These are phyloP conservation scores for Sycobia sp. DNA, from an alignment of 1,140 invertebrate species.

Conservation along the genomic window DNA sequence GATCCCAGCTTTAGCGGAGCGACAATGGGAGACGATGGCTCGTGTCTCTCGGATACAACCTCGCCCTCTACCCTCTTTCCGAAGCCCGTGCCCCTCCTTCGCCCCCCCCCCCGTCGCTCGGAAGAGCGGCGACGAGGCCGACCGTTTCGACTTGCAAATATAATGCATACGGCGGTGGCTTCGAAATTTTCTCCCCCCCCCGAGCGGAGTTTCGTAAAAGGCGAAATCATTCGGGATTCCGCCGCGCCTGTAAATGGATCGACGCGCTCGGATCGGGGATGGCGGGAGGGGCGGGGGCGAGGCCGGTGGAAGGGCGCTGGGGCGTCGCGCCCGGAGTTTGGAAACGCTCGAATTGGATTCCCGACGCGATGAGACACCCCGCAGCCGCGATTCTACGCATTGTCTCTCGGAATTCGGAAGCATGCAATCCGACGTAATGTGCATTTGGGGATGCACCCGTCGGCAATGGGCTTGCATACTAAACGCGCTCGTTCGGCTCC, in stretches of 20 bases:
- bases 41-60: too few relatives aligned
- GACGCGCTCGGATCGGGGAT: neutral
- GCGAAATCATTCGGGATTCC: constrained; percentile 6
- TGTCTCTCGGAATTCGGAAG: constrained; percentile 44
- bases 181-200: constrained; percentile 17
- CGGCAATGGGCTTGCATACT: constrained; percentile 48
- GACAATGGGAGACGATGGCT: too few relatives aligned
- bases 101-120: too few relatives aligned
- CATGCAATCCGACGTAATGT: constrained; percentile 44
- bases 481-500: constrained; percentile 39
- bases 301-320: neutral
- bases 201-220: too few relatives aligned
- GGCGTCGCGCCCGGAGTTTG: neutral
- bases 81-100: too few relatives aligned
- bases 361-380: neutral
- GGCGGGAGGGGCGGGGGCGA: neutral
- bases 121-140: neutral
- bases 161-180: constrained; percentile 19
- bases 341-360: constrained; percentile 12
- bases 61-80: too few relatives aligned
- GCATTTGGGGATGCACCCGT: constrained; percentile 45
- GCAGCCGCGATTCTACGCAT: constrained; percentile 25
- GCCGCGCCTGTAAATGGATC: neutral
- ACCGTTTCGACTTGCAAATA: constrained; percentile 31
- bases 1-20: constrained; percentile 34